Base-by-base conservation (phyloP, 2,113 vertebrate genomes). In the Cathartes aura region DNA sequence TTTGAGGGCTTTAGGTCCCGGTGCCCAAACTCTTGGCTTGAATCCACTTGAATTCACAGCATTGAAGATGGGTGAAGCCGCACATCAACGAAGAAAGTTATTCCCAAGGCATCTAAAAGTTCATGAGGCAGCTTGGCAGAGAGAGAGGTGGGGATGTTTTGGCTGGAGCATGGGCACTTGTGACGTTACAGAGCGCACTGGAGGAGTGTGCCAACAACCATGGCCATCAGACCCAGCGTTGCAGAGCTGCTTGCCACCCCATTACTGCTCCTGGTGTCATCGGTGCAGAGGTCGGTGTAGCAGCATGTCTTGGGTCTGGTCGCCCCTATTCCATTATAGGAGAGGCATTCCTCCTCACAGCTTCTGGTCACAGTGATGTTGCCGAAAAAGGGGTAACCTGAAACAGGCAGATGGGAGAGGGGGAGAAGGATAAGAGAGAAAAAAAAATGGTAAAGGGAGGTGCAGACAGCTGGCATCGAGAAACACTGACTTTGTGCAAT, bases 361-460 rank as follows among this genome's bases (percentile, higher is more conserved):
- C 1, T 60, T 52, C 96, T 95, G 88, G 86, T 96, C 27, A 97
- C 96, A 0, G 93, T 97, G 66, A 97, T 64, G 68, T 96, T 97
- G 50, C 96, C 95, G 0, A 90, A 96, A 64, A 97, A 96, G 22
- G 96, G 95, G 47, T 95, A 98, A 67, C 97, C 97, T 98, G 74
- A 42, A 86, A 78, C 9, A 52, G 36, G 45, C 0, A 3, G n/a
- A n/a, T 62, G 23, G 48, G 80, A 72, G 22, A 84, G 26, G 10
- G 20, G n/a, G 48, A 73, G 70, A 47, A 66, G 26, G 26, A 20
- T 27, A 40, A 63, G 32, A 23, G 13, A 68, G 47, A 52, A 59
- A 45, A 55, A 43, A 17, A 15, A 74, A 27, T 0, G 6, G 7
- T 24, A 8, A 81, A 75, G 34, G 22, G 62, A 38, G n/a, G 36